Base-by-base conservation (phyloP, 2,888 invertebrate species). In the Leptothorax acervorum region DNA sequence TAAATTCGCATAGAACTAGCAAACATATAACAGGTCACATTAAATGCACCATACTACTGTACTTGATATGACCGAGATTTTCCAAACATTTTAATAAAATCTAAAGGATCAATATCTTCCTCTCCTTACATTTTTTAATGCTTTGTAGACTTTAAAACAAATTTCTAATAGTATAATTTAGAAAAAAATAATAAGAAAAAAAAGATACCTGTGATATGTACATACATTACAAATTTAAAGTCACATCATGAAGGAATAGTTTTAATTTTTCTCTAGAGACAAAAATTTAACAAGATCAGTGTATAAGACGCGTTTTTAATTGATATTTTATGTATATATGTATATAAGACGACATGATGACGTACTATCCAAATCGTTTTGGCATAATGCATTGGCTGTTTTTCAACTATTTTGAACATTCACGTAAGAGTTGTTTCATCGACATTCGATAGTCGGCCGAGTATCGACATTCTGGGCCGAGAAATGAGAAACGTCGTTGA, bases 341-440 rank as follows among this genome's bases (percentile, higher is more conserved):
- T 35, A 35, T 6, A 35, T 35, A 35, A 35, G 39, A 28, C 45
- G 53, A 75, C 73, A 71, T 45, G 31, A 45, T 39, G 23, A n/a
- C 68, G 6, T 6, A 83, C 62, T 62, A 78, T n/a, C 18, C 9
- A 65, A 60, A 71, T 62, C 57, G 42, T 87, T 89, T 83, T 88
- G 89, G 84, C 87, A 85, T 82, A 82, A 83, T 63, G 42, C 53
- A 45, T 11, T 68, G 76, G 81, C 83, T 75, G 78, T 83, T 89
- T 87, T 87, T 76, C 87, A 87, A 83, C 65, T 70, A 39, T 60
- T 53, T 68, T 68, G 53, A 78, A 81, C 73, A 75, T 81, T 42
- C 75, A 60, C 55, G 66, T 84, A 57, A 55, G 45, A 75, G 15
- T 48, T 83, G n/a, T 45, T 83, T 66, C 81, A 88, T 88, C 83